A percentile compares a stretch with the other conserved stretches of the same genome.
phyloP scores from a whole-genome alignment of 1,140 invertebrate species.

The Vanessa tameamea region DNA sequence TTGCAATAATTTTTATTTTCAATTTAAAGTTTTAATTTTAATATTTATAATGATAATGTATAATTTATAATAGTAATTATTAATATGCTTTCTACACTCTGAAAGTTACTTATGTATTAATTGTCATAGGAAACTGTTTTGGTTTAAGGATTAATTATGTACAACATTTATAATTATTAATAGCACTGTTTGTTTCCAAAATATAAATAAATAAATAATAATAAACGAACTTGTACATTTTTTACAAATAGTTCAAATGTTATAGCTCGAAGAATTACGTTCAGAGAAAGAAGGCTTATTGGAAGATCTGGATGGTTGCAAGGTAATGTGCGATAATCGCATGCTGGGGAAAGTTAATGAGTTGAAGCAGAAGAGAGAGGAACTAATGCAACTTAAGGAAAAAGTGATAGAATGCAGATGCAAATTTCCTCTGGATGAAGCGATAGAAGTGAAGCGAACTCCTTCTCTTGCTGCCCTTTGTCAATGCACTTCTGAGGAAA shows the following conservation, averaged over 20 bases:
- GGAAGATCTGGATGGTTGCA: constrained; percentile 62
- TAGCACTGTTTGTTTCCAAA: too few relatives aligned
- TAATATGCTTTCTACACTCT: too few relatives aligned
- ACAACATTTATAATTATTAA: too few relatives aligned
- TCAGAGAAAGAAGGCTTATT: constrained; percentile 53
- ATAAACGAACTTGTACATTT: too few relatives aligned
- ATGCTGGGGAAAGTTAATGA: constrained; percentile 53
- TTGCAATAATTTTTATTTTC: too few relatives aligned
- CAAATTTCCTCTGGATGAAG: constrained; percentile 56
- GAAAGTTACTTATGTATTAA: too few relatives aligned
- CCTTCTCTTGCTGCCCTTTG: constrained; percentile 66
- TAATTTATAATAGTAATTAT: too few relatives aligned
- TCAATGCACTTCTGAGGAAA: constrained; percentile 60
- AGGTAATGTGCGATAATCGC: constrained; percentile 52
- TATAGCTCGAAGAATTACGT: constrained; percentile 51
- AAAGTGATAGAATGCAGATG: constrained; percentile 65
- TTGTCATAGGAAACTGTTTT: too few relatives aligned
- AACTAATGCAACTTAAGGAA: constrained; percentile 49
- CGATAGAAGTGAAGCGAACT: constrained; percentile 63
- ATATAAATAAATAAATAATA: too few relatives aligned
- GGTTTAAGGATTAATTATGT: too few relatives aligned
- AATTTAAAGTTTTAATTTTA: too few relatives aligned
- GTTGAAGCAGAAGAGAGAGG: constrained; percentile 54
- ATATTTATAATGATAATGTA: too few relatives aligned
- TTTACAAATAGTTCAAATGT: neutral